These are phyloP conservation scores for Callipepla californica DNA, from an alignment of 2,113 vertebrate genomes.

Conservation along the genomic window DNA sequence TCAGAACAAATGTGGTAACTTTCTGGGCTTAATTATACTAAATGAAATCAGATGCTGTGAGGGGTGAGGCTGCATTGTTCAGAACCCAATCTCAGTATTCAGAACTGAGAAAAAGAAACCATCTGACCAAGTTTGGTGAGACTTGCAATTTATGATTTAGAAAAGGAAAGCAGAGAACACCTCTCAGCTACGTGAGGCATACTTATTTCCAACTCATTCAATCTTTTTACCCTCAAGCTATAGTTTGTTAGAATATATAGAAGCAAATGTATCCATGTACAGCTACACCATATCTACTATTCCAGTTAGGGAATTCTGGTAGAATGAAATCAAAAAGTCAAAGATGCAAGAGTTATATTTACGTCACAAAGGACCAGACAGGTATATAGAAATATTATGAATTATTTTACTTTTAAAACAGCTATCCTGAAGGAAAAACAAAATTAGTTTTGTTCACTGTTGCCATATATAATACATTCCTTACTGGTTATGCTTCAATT, in stretches of 20 bases:
- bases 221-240: slow-evolving; percentile 10
- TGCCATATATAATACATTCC: background rate
- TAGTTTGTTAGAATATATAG: background rate
- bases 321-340: background rate
- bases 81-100: background rate
- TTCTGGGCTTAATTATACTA: slow-evolving; percentile 6
- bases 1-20: slow-evolving; percentile 42
- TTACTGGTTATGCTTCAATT: background rate
- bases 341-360: background rate
- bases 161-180: background rate
- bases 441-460: background rate
- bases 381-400: background rate
- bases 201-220: background rate
- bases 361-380: background rate
- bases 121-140: slow-evolving; percentile 28
- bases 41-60: slow-evolving; percentile 32
- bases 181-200: background rate
- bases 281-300: background rate
- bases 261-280: background rate
- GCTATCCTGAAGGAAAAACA: slow-evolving; percentile 4
- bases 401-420: background rate
- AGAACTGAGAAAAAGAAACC: background rate
- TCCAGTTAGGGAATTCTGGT: slow-evolving; percentile 8
- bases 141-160: background rate
- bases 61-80: slow-evolving; percentile 22